Evolutionary conservation across 2,888 invertebrate species (phyloP).

Genomic region (Meteorus colon): DNA sequence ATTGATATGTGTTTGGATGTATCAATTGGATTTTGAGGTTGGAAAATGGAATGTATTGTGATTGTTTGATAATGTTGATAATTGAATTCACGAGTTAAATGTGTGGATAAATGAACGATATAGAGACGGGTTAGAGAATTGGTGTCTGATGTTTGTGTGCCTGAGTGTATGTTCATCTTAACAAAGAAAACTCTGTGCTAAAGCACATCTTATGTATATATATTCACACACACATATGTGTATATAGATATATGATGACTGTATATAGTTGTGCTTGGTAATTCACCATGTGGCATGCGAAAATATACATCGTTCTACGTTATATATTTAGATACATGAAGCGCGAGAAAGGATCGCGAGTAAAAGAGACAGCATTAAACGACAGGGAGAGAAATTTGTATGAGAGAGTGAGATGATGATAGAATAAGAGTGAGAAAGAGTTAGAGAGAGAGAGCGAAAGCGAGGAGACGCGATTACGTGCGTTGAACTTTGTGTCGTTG

Average conservation of each 20-base stretch:
- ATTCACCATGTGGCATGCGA: slow-evolving; percentile 45
- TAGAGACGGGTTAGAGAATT: not conserved
- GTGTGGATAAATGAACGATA: not conserved
- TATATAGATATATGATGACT: slow-evolving; percentile 14
- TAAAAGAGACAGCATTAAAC: slow-evolving; percentile 11
- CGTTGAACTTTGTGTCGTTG: slow-evolving; percentile 45
- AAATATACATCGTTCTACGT: slow-evolving; percentile 41
- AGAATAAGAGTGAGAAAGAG: slow-evolving; percentile 7
- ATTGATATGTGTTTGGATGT: slow-evolving; percentile 23
- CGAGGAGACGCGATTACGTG: slow-evolving; percentile 42
- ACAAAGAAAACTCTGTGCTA: slow-evolving; percentile 38
- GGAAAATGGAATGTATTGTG: slow-evolving; percentile 13
- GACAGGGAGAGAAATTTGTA: not conserved
- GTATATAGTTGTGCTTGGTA: slow-evolving; percentile 30
- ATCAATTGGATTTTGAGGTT: slow-evolving; percentile 6
- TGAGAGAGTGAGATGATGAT: not conserved
- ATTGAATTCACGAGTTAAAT: slow-evolving; percentile 4
- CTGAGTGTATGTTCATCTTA: slow-evolving; percentile 18
- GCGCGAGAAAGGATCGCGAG: slow-evolving; percentile 24
- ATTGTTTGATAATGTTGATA: slow-evolving; percentile 8
- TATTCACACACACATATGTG: not conserved
- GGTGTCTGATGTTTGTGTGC: slow-evolving; percentile 11
- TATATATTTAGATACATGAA: slow-evolving; percentile 40
- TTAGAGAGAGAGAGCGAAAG: slow-evolving; percentile 20
- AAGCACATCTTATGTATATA: slow-evolving; percentile 13